Evolutionary conservation across 2,113 vertebrate species (phyloP).

Genomic region (Laticauda laticaudata): DNA sequence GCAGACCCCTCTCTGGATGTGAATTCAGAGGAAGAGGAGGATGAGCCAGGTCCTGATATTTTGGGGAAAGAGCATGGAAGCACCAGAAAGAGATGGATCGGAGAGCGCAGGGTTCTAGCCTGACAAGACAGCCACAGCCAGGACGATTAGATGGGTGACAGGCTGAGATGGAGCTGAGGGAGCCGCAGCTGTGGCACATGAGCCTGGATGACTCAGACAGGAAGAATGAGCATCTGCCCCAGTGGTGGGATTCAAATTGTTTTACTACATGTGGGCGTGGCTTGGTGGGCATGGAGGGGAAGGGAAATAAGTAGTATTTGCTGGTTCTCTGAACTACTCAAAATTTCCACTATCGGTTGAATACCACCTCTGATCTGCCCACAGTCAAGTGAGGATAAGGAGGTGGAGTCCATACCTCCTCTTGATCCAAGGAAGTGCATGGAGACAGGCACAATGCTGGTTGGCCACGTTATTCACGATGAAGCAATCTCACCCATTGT

Average conservation of each 20-base stretch:
- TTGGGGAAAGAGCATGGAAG: neutral
- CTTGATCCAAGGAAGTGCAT: neutral
- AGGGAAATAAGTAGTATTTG: no score
- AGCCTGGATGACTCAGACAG: neutral
- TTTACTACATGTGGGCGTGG: no score
- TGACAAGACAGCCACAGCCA: neutral
- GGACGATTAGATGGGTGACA: neutral
- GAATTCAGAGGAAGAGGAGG: neutral
- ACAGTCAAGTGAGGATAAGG: neutral
- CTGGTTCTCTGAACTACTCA: no score
- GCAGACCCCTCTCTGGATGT: neutral
- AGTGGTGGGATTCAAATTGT: no score
- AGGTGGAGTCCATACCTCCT: neutral
- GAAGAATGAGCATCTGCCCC: neutral
- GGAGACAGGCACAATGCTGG: neutral
- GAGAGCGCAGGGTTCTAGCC: neutral
- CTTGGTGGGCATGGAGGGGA: no score
- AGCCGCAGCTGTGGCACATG: neutral
- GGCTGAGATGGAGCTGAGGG: neutral
- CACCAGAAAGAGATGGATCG: neutral
- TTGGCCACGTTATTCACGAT: neutral
- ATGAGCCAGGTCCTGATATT: neutral
- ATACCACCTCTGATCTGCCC: neutral
- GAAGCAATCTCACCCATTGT: neutral
- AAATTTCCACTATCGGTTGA: no score